Evolutionary conservation across 1,140 invertebrate species (phyloP).

Genomic region (Penaeus chinensis): DNA sequence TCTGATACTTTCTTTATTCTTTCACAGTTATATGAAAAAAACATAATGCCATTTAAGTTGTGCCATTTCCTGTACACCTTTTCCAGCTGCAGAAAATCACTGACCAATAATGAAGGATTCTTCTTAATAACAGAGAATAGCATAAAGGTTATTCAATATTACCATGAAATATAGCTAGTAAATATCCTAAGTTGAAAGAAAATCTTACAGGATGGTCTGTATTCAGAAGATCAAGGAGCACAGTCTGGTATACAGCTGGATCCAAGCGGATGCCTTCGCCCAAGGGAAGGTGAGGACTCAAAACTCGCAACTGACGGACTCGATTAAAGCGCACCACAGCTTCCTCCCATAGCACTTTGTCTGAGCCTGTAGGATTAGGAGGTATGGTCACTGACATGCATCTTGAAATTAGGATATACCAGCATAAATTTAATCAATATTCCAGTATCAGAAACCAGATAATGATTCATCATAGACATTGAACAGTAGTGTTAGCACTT

Average conservation of each 20-base stretch:
- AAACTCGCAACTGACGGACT: slow-evolving; percentile 83
- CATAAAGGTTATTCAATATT: too few species aligned
- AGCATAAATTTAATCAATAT: background rate
- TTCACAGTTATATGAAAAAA: too few species aligned
- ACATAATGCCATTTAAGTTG: too few species aligned
- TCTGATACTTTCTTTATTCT: too few species aligned
- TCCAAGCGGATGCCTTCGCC: slow-evolving; percentile 76
- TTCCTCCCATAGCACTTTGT: slow-evolving; percentile 93
- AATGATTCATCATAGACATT: background rate
- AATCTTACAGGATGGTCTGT: slow-evolving; percentile 77
- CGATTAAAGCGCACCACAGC: slow-evolving; percentile 91
- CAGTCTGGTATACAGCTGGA: slow-evolving; percentile 93
- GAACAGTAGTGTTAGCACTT: too few species aligned
- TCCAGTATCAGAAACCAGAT: background rate
- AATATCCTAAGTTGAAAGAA: too few species aligned
- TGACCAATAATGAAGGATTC: too few species aligned
- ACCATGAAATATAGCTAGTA: too few species aligned
- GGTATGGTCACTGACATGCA: background rate
- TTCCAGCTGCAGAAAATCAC: too few species aligned
- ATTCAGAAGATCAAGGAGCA: slow-evolving; percentile 93
- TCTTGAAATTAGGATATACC: too few species aligned
- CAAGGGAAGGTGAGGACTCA: slow-evolving; percentile 85
- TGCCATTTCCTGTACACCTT: too few species aligned
- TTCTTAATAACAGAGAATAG: too few species aligned
- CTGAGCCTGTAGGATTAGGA: slow-evolving; percentile 72